Evolutionary conservation across 2,888 invertebrate species (phyloP).

Genomic region (Luffia ferchaultella): DNA sequence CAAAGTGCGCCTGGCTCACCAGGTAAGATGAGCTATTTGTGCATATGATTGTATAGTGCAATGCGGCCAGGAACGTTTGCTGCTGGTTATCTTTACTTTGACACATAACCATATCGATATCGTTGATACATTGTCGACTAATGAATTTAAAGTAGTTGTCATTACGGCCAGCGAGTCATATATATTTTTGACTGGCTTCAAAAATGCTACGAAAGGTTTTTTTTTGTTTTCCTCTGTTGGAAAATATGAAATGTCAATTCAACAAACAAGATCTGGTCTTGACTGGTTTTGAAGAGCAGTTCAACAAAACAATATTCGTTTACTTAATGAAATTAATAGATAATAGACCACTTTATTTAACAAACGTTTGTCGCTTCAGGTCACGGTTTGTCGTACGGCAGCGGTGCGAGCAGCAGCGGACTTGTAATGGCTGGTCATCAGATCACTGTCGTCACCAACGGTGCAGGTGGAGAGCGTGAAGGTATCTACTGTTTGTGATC

Average conservation of each 20-base stretch:
- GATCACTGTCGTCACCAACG: constrained; percentile 66
- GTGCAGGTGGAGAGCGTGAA: constrained; percentile 63
- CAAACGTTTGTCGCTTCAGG: constrained; percentile 24
- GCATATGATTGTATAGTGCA: not conserved
- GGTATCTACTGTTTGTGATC: constrained; percentile 26
- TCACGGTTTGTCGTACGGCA: constrained; percentile 53
- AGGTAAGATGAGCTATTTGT: constrained; percentile 31
- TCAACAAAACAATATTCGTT: too few species aligned
- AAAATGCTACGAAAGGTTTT: too few species aligned
- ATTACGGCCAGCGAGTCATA: too few species aligned
- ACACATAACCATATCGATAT: not conserved
- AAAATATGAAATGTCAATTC: too few species aligned
- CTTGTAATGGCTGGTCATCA: constrained; percentile 67
- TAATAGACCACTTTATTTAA: too few species aligned
- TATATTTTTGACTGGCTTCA: too few species aligned
- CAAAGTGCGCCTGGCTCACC: constrained; percentile 75
- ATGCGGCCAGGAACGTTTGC: not conserved
- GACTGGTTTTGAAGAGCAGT: too few species aligned
- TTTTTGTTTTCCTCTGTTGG: too few species aligned
- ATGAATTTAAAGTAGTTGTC: too few species aligned
- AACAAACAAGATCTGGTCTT: too few species aligned
- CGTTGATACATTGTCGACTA: not conserved
- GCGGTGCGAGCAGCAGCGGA: constrained; percentile 46
- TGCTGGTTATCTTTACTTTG: not conserved
- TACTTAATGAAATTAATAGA: too few species aligned